phyloP scores from a whole-genome alignment of 37 sponge, comb jelly and placozoan species.

The Tethya wilhelma region DNA sequence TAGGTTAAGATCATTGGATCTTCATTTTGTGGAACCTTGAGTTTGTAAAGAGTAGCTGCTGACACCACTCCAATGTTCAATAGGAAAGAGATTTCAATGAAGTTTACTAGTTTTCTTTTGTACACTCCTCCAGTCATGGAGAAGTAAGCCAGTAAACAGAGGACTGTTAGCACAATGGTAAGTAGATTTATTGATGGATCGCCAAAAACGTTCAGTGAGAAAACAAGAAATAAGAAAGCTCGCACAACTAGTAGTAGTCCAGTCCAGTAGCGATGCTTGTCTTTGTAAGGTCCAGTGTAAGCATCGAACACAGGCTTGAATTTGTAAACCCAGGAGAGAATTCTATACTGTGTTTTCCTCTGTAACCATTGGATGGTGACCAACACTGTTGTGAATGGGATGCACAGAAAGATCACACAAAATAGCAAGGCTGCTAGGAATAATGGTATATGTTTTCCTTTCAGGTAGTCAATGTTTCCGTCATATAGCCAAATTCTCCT shows the following conservation, averaged over 20 bases:
- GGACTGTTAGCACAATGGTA: not conserved
- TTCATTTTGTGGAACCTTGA: too few species aligned
- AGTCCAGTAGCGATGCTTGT: too few species aligned
- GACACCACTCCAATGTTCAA: too few species aligned
- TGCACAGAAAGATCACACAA: not conserved
- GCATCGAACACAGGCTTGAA: slow-evolving; percentile 15
- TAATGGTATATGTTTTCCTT: too few species aligned
- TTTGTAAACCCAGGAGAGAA: slow-evolving; percentile 1
- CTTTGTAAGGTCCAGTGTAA: too few species aligned
- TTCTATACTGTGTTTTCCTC: not conserved
- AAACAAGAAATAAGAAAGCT: not conserved
- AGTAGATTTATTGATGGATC: not conserved
- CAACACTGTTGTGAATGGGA: slow-evolving; percentile 12
- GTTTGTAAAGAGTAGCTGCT: not conserved
- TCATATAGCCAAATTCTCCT: slow-evolving; percentile 24
- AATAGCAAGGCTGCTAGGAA: not conserved
- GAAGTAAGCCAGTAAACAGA: too few species aligned
- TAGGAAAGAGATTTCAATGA: too few species aligned
- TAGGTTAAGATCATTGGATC: too few species aligned
- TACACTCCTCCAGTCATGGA: too few species aligned
- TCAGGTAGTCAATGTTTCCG: slow-evolving; percentile 15
- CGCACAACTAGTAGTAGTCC: slow-evolving; percentile 23
- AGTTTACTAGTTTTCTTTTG: too few species aligned
- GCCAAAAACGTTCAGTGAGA: not conserved
- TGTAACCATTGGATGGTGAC: slow-evolving; percentile 18